phyloP scores from a whole-genome alignment of 2,113 vertebrate genomes.

The Xiphophorus hellerii region DNA sequence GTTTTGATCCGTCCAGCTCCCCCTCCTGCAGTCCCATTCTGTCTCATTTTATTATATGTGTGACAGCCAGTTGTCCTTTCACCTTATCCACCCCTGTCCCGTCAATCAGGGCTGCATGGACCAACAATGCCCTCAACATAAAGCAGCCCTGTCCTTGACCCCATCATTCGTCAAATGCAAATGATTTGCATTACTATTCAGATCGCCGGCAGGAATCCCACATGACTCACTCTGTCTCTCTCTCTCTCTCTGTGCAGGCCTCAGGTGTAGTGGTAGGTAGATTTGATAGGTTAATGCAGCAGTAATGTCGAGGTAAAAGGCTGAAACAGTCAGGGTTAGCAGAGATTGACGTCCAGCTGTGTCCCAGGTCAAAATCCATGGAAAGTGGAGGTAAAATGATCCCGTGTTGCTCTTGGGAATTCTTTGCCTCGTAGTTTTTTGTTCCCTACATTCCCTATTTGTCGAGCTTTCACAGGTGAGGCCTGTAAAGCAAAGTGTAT shows the following conservation, averaged over 20 bases:
- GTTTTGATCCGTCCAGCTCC: constrained; percentile 19
- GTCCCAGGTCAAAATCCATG: constrained; percentile 6
- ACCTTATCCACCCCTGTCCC: constrained; percentile 32
- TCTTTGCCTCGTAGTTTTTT: neutral
- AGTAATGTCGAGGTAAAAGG: constrained; percentile 14
- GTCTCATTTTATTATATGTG: constrained; percentile 39
- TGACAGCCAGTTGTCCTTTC: constrained; percentile 35
- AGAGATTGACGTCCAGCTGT: constrained; percentile 31
- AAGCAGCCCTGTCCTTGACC: constrained; percentile 57
- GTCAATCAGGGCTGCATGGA: constrained; percentile 50
- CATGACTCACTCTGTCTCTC: constrained; percentile 9
- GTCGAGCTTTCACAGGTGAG: neutral
- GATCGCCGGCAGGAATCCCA: constrained; percentile 10
- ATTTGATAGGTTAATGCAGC: constrained; percentile 38
- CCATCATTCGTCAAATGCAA: constrained; percentile 40
- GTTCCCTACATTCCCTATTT: neutral
- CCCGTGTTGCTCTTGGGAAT: neutral
- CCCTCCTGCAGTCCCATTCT: constrained; percentile 29
- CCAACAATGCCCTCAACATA: constrained; percentile 29
- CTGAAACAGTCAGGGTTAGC: constrained; percentile 6
- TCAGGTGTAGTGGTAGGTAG: constrained; percentile 41
- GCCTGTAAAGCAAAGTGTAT: neutral
- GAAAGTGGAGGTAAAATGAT: constrained; percentile 6
- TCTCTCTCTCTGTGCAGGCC: constrained; percentile 25
- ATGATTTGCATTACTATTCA: constrained; percentile 34